Conservation (phyloP, 2,888 invertebrate species). For the Trileptium ribeirensis region DNA sequence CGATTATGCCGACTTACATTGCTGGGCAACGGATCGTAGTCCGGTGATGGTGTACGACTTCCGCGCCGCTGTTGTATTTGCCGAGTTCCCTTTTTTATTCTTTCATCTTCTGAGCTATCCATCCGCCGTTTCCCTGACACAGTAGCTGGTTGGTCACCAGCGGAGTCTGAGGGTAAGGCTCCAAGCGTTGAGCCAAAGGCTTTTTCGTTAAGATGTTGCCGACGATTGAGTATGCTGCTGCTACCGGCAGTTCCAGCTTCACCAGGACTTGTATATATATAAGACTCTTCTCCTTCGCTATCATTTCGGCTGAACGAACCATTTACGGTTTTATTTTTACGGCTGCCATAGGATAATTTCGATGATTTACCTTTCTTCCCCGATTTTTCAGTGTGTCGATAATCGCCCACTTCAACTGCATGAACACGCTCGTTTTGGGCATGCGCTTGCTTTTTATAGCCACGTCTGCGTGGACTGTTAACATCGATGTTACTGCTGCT, state of each 20-base stretch:
- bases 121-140: not conserved
- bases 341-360: not conserved
- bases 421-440: not conserved
- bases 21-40: not conserved
- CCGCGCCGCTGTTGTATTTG: not conserved
- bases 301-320: not conserved
- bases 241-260: too few species aligned
- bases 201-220: slow-evolving; percentile 22
- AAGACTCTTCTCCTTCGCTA: slow-evolving; percentile 40
- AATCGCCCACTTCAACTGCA: not conserved
- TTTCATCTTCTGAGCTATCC: not conserved
- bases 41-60: not conserved
- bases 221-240: slow-evolving; percentile 44
- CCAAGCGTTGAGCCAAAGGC: slow-evolving; percentile 19
- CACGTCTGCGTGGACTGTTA: too few species aligned
- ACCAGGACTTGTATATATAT: slow-evolving; percentile 41
- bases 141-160: not conserved
- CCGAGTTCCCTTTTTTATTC: not conserved
- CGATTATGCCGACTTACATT: not conserved
- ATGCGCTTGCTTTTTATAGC: not conserved
- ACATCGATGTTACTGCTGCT: not conserved
- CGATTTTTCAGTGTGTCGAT: not conserved
- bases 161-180: too few species aligned
- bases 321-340: not conserved
- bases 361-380: not conserved